phyloP scores from a whole-genome alignment of 2,888 invertebrate species.

The Nemoura dubitans region DNA sequence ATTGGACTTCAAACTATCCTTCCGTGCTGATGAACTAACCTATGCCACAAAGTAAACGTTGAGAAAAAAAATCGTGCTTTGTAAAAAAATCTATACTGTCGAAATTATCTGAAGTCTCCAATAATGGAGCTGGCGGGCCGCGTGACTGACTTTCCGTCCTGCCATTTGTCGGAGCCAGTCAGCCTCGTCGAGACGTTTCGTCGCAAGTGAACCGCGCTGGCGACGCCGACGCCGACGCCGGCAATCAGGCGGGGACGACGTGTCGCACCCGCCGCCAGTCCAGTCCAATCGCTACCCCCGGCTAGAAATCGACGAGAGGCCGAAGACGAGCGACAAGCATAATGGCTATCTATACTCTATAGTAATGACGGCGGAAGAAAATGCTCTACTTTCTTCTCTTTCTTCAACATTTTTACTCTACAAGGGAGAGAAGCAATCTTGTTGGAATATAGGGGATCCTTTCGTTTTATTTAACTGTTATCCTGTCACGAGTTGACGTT shows the following conservation, averaged over 20 bases:
- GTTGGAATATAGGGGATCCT: neutral
- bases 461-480: neutral
- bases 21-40: neutral
- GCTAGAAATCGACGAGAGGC: neutral
- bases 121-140: neutral
- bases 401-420: neutral
- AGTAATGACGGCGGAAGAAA: neutral
- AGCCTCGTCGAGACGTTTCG: neutral
- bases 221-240: neutral
- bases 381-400: neutral
- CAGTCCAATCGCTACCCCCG: neutral
- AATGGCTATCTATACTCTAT: neutral
- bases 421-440: constrained; percentile 1
- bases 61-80: neutral
- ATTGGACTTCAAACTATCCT: neutral
- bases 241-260: neutral
- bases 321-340: neutral
- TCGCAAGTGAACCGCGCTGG: neutral
- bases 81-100: neutral
- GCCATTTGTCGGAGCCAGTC: neutral
- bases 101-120: constrained; percentile 7
- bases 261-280: neutral
- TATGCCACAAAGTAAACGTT: neutral
- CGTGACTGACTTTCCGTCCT: neutral
- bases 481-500: neutral